phyloP scores from a whole-genome alignment of 2,113 vertebrate genomes.

The Corydoras maculifer region DNA sequence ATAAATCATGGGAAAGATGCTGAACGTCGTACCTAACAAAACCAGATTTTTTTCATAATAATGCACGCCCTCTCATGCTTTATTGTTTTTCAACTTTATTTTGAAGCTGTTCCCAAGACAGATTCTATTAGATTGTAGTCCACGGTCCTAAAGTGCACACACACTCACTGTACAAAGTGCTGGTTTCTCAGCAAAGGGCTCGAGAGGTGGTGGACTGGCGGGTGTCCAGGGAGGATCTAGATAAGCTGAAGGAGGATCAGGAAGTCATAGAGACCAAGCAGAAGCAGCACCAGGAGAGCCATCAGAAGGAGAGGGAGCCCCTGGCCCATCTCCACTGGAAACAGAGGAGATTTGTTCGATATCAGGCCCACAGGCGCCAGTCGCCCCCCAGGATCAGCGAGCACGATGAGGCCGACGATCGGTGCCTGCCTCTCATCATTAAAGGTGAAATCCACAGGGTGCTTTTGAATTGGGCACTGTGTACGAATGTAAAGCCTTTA shows the following conservation, averaged over 20 bases:
- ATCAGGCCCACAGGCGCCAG: constrained; percentile 60
- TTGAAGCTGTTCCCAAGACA: too few species aligned
- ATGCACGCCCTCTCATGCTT: too few species aligned
- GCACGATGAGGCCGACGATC: constrained; percentile 52
- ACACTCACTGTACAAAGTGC: background rate
- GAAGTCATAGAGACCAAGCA: constrained; percentile 73
- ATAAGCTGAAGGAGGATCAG: constrained; percentile 66
- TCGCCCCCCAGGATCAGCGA: constrained; percentile 61
- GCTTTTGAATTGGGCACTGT: background rate
- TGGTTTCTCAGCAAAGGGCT: constrained; percentile 72
- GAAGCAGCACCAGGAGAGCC: constrained; percentile 69
- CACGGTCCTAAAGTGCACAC: too few species aligned
- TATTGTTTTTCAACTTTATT: too few species aligned
- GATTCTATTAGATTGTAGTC: too few species aligned
- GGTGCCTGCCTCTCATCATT: constrained; percentile 69
- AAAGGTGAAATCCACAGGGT: constrained; percentile 71
- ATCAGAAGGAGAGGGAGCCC: constrained; percentile 61
- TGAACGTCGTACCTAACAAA: too few species aligned
- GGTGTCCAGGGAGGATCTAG: constrained; percentile 64
- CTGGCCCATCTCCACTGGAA: constrained; percentile 74
- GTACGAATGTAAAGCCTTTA: background rate
- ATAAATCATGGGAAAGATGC: too few species aligned
- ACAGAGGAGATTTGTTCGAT: constrained; percentile 63
- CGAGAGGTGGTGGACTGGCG: constrained; percentile 86
- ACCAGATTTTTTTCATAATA: too few species aligned